Evolutionary conservation across 2,113 vertebrate genomes (phyloP), one percentile per base, ranked within the genome.

Genomic region (Cygnus atratus): DNA sequence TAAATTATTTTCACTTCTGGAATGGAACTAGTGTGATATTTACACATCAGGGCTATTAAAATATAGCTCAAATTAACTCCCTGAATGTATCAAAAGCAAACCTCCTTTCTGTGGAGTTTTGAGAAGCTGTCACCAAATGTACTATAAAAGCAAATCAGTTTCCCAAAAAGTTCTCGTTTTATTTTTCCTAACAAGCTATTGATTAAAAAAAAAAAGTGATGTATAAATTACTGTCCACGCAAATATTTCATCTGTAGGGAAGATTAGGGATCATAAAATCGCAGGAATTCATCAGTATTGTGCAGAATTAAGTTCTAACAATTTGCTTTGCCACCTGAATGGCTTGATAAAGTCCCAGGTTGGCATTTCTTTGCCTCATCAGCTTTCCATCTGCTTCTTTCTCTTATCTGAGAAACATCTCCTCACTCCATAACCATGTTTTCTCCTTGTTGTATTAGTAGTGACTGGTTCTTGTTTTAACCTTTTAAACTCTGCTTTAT

Each of bases 361-460:
- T 96, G 82, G 72, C 62, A 82, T 92, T 95, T 96, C 96, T 84
- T 88, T 96, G 88, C 96, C 93, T 94, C 95, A 96, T 94, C 96
- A 96, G 89, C 68, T 96, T 87, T 91, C 92, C 93, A 94, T 94
- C 94, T 97, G 95, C 81, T 95, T 77, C 90, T 37, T 70, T 41
- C 54, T 90, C 52, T 76, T 78, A 17, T 84, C 61, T 94, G 76
- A 88, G 92, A 91, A 88, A 31, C 66, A 55, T 20, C 46, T 87
- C 79, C 76, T 70, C 57, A 4, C 44, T 88, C 58, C 44, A 20
- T 8, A 33, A 6, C 29, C 33, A 48, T 73, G 39, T 87, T 93
- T 85, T 43, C 74, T 79, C 25, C 28, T 55, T 43, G 37, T 74
- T 54, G 48, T 81, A 50, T 54, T 55, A 41, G 4, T 55, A 41